phyloP scores from a whole-genome alignment of 2,888 invertebrate species.

The Cantharis flavilabris region DNA sequence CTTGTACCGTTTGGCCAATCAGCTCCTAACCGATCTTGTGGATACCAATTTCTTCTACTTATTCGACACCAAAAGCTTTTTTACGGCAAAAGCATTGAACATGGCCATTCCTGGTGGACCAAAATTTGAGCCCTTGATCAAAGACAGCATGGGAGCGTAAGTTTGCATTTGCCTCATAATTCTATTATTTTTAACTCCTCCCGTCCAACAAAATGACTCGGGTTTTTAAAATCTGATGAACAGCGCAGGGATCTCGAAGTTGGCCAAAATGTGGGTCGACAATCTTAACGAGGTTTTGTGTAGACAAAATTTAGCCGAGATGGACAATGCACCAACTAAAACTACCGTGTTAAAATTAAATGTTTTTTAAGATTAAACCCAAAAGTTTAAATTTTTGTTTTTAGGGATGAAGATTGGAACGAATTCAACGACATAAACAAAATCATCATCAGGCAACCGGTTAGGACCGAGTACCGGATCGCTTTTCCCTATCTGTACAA shows the following conservation, averaged over 20 bases:
- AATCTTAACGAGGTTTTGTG: slow-evolving; percentile 13
- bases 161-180: slow-evolving; percentile 38
- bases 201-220: no score
- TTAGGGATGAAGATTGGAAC: slow-evolving; percentile 99
- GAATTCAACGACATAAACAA: slow-evolving; percentile 99
- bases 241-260: not conserved
- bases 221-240: no score
- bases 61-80: slow-evolving; percentile 99
- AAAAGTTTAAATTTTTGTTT: slow-evolving; percentile 11
- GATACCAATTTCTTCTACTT: slow-evolving; percentile 99
- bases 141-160: slow-evolving; percentile 93
- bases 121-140: slow-evolving; percentile 98
- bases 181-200: no score
- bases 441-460: slow-evolving; percentile 98
- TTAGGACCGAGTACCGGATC: slow-evolving; percentile 98
- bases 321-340: slow-evolving; percentile 24
- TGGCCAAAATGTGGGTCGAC: slow-evolving; percentile 22
- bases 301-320: slow-evolving; percentile 13
- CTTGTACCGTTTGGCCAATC: slow-evolving; percentile 95
- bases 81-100: slow-evolving; percentile 98
- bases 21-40: slow-evolving; percentile 94
- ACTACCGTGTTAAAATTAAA: no score
- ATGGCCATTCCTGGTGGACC: slow-evolving; percentile 99
- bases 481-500: slow-evolving; percentile 99
- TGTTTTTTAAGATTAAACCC: not conserved